Percentiles rank a stretch among this genome's conserved stretches.
phyloP scores from a whole-genome alignment of 2,113 vertebrate genomes.

The Tiliqua scincoides region DNA sequence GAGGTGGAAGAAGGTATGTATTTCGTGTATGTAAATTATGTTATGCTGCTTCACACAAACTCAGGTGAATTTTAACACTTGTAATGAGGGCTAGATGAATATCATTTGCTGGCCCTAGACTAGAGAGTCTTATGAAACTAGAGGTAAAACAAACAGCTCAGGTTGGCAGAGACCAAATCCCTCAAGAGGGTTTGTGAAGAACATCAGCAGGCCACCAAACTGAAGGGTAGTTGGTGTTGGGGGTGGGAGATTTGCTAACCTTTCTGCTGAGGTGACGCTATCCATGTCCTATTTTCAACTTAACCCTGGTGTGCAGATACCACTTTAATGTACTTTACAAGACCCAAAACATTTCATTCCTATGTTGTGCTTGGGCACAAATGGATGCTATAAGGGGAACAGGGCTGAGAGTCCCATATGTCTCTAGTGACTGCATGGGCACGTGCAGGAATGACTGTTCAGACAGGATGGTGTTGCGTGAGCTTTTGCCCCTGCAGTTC shows the following conservation, averaged over 20 bases:
- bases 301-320: no score
- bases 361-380: neutral
- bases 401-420: no score
- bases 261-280: neutral
- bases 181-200: neutral
- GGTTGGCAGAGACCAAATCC: neutral
- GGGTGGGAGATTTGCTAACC: neutral
- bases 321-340: neutral
- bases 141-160: neutral
- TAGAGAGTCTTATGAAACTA: neutral
- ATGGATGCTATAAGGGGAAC: neutral
- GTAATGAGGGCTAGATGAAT: neutral
- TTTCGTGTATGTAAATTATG: neutral
- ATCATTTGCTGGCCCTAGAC: slow-evolving; percentile 5
- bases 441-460: neutral
- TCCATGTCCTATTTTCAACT: neutral
- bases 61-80: slow-evolving; percentile 15
- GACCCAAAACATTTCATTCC: neutral
- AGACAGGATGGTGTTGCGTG: no score
- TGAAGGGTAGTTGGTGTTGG: neutral
- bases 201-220: neutral
- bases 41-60: neutral
- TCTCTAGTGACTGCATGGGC: no score
- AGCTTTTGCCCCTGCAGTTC: no score
- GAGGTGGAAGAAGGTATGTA: neutral